Percentiles rank a stretch among this genome's conserved stretches.
Conservation (phyloP, 2,888 invertebrate species). For the Cheilosia scutellata region DNA sequence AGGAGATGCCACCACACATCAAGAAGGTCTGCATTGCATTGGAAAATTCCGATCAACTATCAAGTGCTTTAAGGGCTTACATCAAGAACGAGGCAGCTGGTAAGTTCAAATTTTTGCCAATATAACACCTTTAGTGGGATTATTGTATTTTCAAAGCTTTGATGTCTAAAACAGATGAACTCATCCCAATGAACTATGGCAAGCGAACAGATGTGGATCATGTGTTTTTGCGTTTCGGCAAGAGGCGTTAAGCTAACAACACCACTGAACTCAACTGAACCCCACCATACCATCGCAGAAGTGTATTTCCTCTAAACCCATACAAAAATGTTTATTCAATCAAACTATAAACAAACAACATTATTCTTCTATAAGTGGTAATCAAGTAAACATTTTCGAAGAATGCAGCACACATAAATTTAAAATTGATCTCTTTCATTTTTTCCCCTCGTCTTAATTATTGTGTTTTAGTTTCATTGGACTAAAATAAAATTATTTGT, state of each 20-base stretch:
- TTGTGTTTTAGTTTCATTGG: constrained; percentile 49
- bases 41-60: constrained; percentile 83
- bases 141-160: constrained; percentile 78
- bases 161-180: constrained; percentile 82
- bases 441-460: constrained; percentile 34
- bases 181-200: constrained; percentile 85
- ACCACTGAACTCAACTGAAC: constrained; percentile 8
- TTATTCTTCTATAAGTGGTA: constrained; percentile 38
- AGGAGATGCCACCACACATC: constrained; percentile 86
- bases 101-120: constrained; percentile 74
- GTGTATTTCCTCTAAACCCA: constrained; percentile 73
- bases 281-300: constrained; percentile 54
- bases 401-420: constrained; percentile 70
- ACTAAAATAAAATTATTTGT: constrained; percentile 57
- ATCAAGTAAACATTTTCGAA: constrained; percentile 30
- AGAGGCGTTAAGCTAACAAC: constrained; percentile 88
- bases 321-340: constrained; percentile 36
- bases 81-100: constrained; percentile 84
- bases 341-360: constrained; percentile 42
- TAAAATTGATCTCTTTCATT: constrained; percentile 67
- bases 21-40: constrained; percentile 86
- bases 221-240: constrained; percentile 95
- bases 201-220: constrained; percentile 96
- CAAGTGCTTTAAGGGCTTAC: constrained; percentile 82
- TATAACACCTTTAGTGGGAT: not conserved